phyloP scores from a whole-genome alignment of 2,113 vertebrate species.

The Hippocampus guttulatus region DNA sequence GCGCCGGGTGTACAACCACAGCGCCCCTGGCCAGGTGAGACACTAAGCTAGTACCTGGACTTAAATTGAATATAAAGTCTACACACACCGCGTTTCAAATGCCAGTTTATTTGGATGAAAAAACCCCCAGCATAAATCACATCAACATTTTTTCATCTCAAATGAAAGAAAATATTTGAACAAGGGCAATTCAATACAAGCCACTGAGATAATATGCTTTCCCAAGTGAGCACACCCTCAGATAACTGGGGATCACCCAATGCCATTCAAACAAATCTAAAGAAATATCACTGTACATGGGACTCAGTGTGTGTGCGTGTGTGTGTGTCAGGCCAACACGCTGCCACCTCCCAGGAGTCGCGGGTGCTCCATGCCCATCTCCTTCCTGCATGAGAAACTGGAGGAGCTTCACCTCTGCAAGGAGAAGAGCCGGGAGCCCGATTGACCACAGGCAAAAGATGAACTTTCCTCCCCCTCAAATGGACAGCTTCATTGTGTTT shows the following conservation, averaged over 20 bases:
- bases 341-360: conserved; percentile 34
- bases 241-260: no score
- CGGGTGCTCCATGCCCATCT: conserved; percentile 62
- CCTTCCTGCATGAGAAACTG: conserved; percentile 71
- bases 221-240: background rate
- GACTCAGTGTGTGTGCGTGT: background rate
- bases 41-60: conserved; percentile 47
- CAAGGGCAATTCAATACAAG: background rate
- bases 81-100: no score
- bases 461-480: background rate
- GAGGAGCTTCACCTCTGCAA: conserved; percentile 71
- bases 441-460: conserved; percentile 43
- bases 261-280: background rate
- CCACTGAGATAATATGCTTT: background rate
- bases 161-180: background rate
- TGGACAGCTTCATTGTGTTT: background rate
- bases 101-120: background rate
- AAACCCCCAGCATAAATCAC: background rate
- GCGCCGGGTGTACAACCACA: conserved; percentile 42
- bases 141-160: background rate
- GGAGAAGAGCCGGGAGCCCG: conserved; percentile 72
- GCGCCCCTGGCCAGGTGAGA: conserved; percentile 28
- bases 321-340: conserved; percentile 40
- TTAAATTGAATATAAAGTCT: background rate
- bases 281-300: no score